Conservation (phyloP, 2,888 invertebrate genomes). For the Ypsolopha scabrella region DNA sequence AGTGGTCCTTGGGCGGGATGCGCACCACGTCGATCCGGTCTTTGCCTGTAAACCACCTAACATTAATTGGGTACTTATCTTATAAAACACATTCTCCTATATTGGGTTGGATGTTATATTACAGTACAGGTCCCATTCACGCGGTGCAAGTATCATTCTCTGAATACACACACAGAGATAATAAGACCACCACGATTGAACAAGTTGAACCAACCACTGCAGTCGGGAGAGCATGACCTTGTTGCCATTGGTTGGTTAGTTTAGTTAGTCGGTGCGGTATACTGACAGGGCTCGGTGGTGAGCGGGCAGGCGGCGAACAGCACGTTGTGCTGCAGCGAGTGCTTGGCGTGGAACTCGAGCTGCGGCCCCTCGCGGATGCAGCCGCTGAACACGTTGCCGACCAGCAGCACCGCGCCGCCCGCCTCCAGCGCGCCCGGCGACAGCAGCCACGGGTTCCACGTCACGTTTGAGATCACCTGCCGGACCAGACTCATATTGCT, state of each 20-base stretch:
- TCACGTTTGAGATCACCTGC: constrained; percentile 82
- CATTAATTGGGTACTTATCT: too few relatives aligned
- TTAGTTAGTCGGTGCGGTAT: too few relatives aligned
- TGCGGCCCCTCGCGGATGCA: constrained; percentile 91
- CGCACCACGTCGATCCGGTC: constrained; percentile 67
- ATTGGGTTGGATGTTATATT: too few relatives aligned
- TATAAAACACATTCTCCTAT: too few relatives aligned
- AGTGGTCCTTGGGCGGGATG: constrained; percentile 74
- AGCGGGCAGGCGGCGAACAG: constrained; percentile 83
- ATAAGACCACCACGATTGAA: too few relatives aligned
- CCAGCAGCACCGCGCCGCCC: constrained; percentile 78
- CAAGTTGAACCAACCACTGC: too few relatives aligned
- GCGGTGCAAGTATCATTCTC: too few relatives aligned
- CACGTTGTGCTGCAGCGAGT: constrained; percentile 75
- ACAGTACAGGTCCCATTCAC: too few relatives aligned
- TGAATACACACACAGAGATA: too few relatives aligned
- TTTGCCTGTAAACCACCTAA: constrained; percentile 35
- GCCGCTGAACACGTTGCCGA: constrained; percentile 86
- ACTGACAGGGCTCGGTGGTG: constrained; percentile 77
- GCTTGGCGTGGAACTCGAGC: constrained; percentile 77
- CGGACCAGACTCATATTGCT: too few relatives aligned
- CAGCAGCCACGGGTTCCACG: constrained; percentile 81
- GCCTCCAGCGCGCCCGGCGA: constrained; percentile 78
- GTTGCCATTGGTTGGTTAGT: too few relatives aligned
- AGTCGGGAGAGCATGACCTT: too few relatives aligned